Evolutionary conservation across 2,888 invertebrate species (phyloP), one percentile per base, ranked within the genome.

Genomic region (Agrochola lychnidis): DNA sequence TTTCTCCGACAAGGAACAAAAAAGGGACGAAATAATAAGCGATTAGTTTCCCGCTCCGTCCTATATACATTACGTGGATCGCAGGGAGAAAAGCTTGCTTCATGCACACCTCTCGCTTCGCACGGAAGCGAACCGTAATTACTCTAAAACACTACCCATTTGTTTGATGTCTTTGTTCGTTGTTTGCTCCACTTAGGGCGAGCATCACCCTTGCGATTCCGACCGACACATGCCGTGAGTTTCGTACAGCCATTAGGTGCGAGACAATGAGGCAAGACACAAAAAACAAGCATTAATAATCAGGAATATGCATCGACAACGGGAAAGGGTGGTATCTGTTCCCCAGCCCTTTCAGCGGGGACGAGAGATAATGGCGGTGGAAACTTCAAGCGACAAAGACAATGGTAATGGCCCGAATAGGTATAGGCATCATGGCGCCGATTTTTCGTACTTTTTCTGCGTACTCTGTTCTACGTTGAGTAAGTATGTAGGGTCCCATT

Each of bases 131-230:
- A 94, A 94, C 94, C 94, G 96, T 96, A 96, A 96, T 96, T 96
- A 96, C 96, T 96, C 96, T 96, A 96, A 96, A 96, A 96, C 96
- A 96, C 95, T 95, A 94, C 95, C 95, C 96, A 96, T 96, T 96
- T 96, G 96, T 96, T 96, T 96, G 96, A 96, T 96, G 96, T 96
- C 96, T 96, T 96, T 96, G 96, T 96, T 95, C 95, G 94, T 94
- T 96, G 96, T 96, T 96, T 96, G 95, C 94, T 95, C 94, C 96
- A 96, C 96, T 96, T 95, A 95, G 95, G 94, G 94, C 93, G 93
- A 94, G 94, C 93, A 95, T 96, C 95, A 93, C 96, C 96, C 96
- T 94, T 92, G 93, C 93, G 94, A 94, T 95, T 93, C 92, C 93
- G 91, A 92, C 92, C 93, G 93, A 95, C 95, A 95, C 95, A 95